phyloP scores from a whole-genome alignment of 2,888 invertebrate species.

The Strigamia crassipes region DNA sequence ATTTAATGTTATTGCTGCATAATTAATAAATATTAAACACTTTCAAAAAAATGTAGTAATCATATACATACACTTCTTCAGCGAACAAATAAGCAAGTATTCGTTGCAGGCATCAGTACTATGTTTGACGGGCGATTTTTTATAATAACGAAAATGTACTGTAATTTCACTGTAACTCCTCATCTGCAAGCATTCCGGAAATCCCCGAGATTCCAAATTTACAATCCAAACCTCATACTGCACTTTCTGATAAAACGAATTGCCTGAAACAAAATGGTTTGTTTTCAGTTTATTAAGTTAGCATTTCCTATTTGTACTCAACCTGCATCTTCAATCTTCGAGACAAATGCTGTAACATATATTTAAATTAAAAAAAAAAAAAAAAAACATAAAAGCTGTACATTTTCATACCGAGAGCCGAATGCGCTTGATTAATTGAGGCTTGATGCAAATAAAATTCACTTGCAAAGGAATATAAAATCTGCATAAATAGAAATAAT shows the following conservation, averaged over 20 bases:
- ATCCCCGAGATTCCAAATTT: neutral
- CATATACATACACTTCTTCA: neutral
- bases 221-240: constrained; percentile 64
- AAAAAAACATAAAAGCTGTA: neutral
- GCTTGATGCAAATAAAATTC: constrained; percentile 77
- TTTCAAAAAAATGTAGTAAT: neutral
- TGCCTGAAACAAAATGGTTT: constrained; percentile 62
- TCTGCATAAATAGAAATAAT: constrained; percentile 54
- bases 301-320: constrained; percentile 47
- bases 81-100: neutral
- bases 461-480: constrained; percentile 68
- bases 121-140: neutral
- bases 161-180: constrained; percentile 3
- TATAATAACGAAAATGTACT: neutral
- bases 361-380: too few species aligned
- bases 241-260: constrained; percentile 74
- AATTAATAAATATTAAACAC: neutral
- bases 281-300: constrained; percentile 49
- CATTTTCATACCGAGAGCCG: constrained; percentile 64
- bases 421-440: constrained; percentile 72
- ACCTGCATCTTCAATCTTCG: constrained; percentile 49
- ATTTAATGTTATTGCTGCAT: neutral
- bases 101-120: neutral
- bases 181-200: neutral
- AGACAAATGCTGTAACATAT: constrained; percentile 54